Evolutionary conservation across 2,797 vertebrate species (phyloP), one percentile per base, ranked within the genome.

Genomic region (Ctenochaetus hawaiiensis): DNA sequence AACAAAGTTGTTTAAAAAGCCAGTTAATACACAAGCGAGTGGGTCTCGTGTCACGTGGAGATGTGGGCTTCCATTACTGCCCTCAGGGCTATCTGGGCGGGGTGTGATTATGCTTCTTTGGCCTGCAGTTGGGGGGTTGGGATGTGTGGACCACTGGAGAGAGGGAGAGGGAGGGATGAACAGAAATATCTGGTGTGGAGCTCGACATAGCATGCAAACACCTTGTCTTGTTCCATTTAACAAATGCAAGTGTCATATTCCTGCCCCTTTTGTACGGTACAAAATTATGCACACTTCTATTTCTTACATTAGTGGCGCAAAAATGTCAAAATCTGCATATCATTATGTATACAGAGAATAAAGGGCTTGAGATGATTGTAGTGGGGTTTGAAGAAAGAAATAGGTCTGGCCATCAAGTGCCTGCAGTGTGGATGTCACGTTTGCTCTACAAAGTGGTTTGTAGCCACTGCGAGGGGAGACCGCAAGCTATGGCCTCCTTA

Each of bases 91-190:
- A 87, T 87, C 78, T 51, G 72, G 84, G 26, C 80, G 1, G 85
- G 78, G 81, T 83, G 87, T 89, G 81, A 90, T 87, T 67, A 58
- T 76, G 82, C 88, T 83, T 86, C 82, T 75, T 78, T 53, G 59
- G 78, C 80, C 78, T 81, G 75, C 17, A 48, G 84, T 83, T 82
- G 88, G 87, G 30, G 85, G 88, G 84, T 75, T 78, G 83, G 81
- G 77, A 70, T 80, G 57, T 78, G 71, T 81, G 41, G 78, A 80
- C 54, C 30, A 71, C 74, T 84, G 79, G 64, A 80, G 14, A 20
- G 58, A 54, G 30, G 11, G 37, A n/a, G 47, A 45, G 72, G 37
- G 78, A 56, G 70, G 53, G 41, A n/a, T 68, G 71, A 23, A 67
- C 43, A 60, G 75, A 39, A 51, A 77, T 84, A 67, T 89, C 73